Evolutionary conservation across 2,888 invertebrate genomes (phyloP), one percentile per base, ranked within the genome.

Genomic region (Cataglyphis livida): DNA sequence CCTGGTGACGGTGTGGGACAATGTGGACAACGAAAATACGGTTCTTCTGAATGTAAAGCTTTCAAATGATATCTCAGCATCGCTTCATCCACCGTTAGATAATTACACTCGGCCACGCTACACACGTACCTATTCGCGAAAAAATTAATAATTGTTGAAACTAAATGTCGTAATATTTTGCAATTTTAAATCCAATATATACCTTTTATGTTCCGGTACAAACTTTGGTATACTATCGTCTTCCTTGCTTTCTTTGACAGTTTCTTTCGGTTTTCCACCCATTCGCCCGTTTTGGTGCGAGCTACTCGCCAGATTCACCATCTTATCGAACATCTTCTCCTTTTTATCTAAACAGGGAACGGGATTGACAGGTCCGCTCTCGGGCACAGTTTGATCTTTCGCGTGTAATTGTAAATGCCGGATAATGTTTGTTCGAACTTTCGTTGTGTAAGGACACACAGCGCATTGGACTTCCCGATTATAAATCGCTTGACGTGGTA

Each of bases 241-340:
- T 25, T 92, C 91, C 10, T 91, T 88, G 25, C 61, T 87, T 10
- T 90, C 84, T 71, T 90, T 88, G 7, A 28, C 51, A 15, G 81
- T 7, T 6, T 92, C 93, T 61, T 91, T 93, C 1, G 89, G 88
- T 21, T 90, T 90, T 4, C 93, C 93, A 10, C 95, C 94, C 95
- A 95, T 95, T 59, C 95, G 92, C 3, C 95, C 92, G 21, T 92
- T 93, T 51, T 94, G 93, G 81, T 94, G 94, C 0, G 96, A 97
- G 88, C 97, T 97, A n/a, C 97, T 96, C 0, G 98, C 98, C 25
- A 98, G 95, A 93, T 98, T 98, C 0, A 97, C 96, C 98, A 98
- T 98, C 93, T 97, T 97, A 93, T 98, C 98, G 92, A 98, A 98
- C 96, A 98, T 97, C 88, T 96, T 96, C 92, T 98, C 97, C 87